phyloP scores from a whole-genome alignment of 2,113 vertebrate genomes.

The Anhinga anhinga region DNA sequence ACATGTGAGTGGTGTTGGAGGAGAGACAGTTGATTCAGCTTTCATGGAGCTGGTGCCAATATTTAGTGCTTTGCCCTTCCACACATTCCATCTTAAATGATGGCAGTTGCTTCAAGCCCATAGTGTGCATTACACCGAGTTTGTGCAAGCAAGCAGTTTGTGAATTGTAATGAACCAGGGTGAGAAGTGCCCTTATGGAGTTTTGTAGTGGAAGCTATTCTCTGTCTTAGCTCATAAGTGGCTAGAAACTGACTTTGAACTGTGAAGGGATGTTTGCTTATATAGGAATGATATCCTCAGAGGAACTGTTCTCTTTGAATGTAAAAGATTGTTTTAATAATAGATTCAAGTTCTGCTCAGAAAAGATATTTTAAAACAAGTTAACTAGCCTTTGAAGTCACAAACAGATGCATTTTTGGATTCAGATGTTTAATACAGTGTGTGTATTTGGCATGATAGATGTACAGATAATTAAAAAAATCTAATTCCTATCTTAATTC shows the following conservation, averaged over 20 bases:
- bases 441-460: background rate
- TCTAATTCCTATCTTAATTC: background rate
- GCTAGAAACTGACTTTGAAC: background rate
- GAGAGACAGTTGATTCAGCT: rapidly evolving
- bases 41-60: rapidly evolving
- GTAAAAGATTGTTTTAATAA: constrained; percentile 23
- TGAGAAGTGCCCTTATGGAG: background rate
- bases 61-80: background rate
- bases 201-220: background rate
- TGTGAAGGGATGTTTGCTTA: background rate
- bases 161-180: background rate
- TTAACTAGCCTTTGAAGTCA: constrained; percentile 8
- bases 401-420: background rate
- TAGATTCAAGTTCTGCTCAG: background rate
- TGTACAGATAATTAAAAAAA: background rate
- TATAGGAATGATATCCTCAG: background rate
- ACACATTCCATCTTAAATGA: background rate
- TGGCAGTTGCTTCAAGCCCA: background rate
- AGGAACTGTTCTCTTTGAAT: background rate
- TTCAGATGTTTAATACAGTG: background rate
- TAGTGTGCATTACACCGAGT: rapidly evolving
- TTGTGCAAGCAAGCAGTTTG: background rate
- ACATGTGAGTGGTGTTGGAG: background rate
- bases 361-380: background rate
- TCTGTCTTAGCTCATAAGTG: background rate